Evolutionary conservation across 1,140 invertebrate genomes (phyloP), one percentile per base, ranked within the genome.

Genomic region (Hetaerina americana): DNA sequence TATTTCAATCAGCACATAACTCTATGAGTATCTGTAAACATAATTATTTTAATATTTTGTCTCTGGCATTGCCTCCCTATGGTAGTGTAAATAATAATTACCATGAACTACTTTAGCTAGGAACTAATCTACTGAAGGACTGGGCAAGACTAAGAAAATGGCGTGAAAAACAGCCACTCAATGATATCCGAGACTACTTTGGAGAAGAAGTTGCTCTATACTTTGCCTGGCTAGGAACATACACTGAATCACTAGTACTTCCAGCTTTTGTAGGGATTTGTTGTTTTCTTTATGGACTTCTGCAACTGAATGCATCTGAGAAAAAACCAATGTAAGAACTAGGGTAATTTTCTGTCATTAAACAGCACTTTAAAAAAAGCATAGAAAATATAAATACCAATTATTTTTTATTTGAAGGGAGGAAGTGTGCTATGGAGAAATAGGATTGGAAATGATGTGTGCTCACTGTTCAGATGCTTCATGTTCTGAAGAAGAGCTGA

Each of bases 201-300:
- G 96, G 96, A 0, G 96, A 97, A 76, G 97, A 98, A 81, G 95
- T 98, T 15, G 95, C 89, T 0, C 84, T 99, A 0, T 99, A 99
- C 78, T 99, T 98, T 81, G 96, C 95, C 26, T 99, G 96, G 96
- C 81, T 99, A 27, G 97, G 96, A n/a, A 99, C 96, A 82, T 99
- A 99, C 79, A 99, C 97, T 0, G 89, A 90, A 75, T 93, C 95
- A 86, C 82, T 99, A 5, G 92, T 95, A 69, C 88, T 92, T 2
- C 91, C 95, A 0, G 88, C 95, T 0, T 82, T 94, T 10, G 90
- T 96, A 1, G 95, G 95, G 0, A 85, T 93, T 0, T 77, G 96
- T 0, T 96, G 93, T 79, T 95, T 96, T 77, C 78, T 95, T n/a
- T 95, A 97, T 77, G 95, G 95, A 1, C 67, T 68, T 25, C 15